Base-by-base conservation (phyloP, 2,113 vertebrate genomes). In the Gymnogyps californianus region DNA sequence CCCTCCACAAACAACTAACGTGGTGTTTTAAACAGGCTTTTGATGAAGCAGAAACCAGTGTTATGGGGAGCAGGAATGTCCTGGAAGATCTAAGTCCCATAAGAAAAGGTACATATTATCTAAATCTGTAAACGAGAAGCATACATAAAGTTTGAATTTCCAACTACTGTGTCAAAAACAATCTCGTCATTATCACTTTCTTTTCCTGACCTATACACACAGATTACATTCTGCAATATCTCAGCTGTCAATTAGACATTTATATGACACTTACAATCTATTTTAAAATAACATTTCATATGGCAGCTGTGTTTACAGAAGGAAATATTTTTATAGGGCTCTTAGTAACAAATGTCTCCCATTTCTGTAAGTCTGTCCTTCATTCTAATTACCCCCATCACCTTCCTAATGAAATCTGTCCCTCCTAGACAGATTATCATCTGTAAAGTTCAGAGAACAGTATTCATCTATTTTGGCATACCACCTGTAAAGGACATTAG, bases 261-360 rank as follows among this genome's bases (percentile, higher is more conserved):
- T 95, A 88, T 66, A 11, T 87, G 92, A 90, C 88, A 57, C 93
- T 92, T 83, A 89, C 57, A 62, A 69, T 92, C n/a, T 94, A 96
- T 95, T 96, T 19, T 78, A 94, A 96, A 80, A 87, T 80, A 93
- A 93, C 79, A 95, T 97, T 90, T 93, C 96, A 85, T 93, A 19
- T 55, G 18, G 93, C 98, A 98, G 98, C 98, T 98, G 98, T 98
- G 98, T 98, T 99, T 98, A 97, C 93, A 96, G 88, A 98, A 98
- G 97, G 98, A 98, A 98, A 95, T 95, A 87, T 97, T 98, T 98
- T 97, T 98, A 98, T 97, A 82, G 89, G 71, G 58, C 78, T 94
- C 87, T 91, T 58, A 90, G 83, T 94, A 93, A 94, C 90, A 96
- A 97, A 98, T 83, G 96, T 94, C 78, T 92, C 90, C 83, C 88